Evolutionary conservation across 2,888 invertebrate genomes (phyloP).

Genomic region (Ichneumoninae sp.): DNA sequence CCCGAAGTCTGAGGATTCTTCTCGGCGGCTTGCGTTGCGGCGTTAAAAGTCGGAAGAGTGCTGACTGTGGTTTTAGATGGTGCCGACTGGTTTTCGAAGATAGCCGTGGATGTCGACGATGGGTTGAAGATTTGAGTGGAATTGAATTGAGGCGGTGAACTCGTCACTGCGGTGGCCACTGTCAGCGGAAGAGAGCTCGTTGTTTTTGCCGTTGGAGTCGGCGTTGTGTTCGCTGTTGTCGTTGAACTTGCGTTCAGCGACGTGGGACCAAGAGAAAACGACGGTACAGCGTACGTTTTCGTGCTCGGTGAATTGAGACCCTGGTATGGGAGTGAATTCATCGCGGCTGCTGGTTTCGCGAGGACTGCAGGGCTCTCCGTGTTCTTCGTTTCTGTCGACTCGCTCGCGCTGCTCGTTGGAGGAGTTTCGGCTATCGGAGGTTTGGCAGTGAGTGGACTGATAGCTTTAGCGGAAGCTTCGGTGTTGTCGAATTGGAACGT

Average conservation of each 20-base stretch:
- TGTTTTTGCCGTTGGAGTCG: conserved; percentile 1
- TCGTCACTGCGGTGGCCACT: background rate
- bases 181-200: background rate
- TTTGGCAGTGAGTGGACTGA: conserved; percentile 12
- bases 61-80: background rate
- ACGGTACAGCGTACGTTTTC: background rate
- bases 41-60: conserved; percentile 5
- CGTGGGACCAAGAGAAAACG: conserved; percentile 37
- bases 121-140: conserved; percentile 27
- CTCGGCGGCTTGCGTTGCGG: background rate
- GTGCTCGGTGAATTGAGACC: conserved; percentile 8
- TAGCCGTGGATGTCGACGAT: background rate
- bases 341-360: conserved; percentile 2
- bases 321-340: conserved; percentile 17
- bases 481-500: conserved; percentile 74
- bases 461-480: conserved; percentile 23
- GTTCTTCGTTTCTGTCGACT: conserved; percentile 23
- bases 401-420: background rate
- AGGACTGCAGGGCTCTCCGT: background rate
- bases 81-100: conserved; percentile 22
- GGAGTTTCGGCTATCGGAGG: conserved; percentile 15
- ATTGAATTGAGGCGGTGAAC: conserved; percentile 29
- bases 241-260: conserved; percentile 22
- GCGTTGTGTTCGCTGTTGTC: background rate
- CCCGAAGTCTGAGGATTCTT: conserved; percentile 7